Conservation (phyloP, 2,888 invertebrate species). For the Colostygia pectinataria region DNA sequence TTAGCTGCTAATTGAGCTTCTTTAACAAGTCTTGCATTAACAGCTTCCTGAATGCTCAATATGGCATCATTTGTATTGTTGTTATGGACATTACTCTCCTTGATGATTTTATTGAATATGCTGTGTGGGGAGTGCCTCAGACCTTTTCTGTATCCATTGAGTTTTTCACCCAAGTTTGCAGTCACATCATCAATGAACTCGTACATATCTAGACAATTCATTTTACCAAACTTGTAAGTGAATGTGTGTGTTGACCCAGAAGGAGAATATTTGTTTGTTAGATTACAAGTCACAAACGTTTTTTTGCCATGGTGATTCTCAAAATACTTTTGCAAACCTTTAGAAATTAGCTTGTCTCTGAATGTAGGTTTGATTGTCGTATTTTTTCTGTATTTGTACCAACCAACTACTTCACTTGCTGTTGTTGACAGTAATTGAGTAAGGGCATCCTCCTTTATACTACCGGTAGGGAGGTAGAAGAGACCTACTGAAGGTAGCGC, state of each 20-base stretch:
- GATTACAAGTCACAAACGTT: constrained; percentile 84
- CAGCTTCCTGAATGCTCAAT: constrained; percentile 69
- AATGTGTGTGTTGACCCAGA: constrained; percentile 84
- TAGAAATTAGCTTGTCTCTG: constrained; percentile 85
- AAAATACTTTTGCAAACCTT: constrained; percentile 83
- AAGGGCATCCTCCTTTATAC: constrained; percentile 81
- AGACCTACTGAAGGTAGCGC: constrained; percentile 82
- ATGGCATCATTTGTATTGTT: constrained; percentile 70
- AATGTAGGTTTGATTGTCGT: constrained; percentile 82
- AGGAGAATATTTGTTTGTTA: constrained; percentile 78
- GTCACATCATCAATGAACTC: constrained; percentile 80
- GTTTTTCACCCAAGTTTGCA: constrained; percentile 78
- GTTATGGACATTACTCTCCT: constrained; percentile 64
- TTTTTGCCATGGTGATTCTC: constrained; percentile 77
- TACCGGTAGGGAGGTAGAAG: constrained; percentile 83
- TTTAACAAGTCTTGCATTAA: constrained; percentile 61
- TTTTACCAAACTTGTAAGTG: constrained; percentile 84
- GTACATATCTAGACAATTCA: constrained; percentile 78
- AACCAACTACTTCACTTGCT: constrained; percentile 84
- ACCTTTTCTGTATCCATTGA: constrained; percentile 72
- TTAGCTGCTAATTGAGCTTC: constrained; percentile 71
- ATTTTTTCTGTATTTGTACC: constrained; percentile 85
- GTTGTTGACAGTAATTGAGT: constrained; percentile 76
- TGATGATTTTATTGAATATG: constrained; percentile 70
- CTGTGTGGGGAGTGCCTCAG: constrained; percentile 59